These are phyloP conservation scores for Syngnathus rostellatus DNA, from an alignment of 2,797 vertebrate species.

Conservation along the genomic window DNA sequence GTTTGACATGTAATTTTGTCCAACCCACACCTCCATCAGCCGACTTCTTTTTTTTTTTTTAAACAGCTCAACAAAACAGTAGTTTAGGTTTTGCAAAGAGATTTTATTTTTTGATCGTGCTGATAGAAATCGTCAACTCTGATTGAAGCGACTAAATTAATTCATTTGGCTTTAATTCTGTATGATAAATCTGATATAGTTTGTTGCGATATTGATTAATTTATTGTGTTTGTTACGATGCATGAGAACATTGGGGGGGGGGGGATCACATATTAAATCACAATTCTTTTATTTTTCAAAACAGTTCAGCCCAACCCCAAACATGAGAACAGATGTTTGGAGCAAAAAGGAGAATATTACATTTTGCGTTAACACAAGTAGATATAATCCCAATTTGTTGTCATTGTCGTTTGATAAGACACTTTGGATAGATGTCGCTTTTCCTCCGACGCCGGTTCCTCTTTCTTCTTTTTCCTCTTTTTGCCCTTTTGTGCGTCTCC, in stretches of 20 bases:
- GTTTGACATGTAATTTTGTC: constrained; percentile 79
- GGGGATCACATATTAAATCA: no score
- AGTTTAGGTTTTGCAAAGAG: constrained; percentile 58
- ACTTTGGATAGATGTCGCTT: constrained; percentile 49
- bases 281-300: constrained; percentile 5
- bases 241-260: no score
- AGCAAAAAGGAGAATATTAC: constrained; percentile 47
- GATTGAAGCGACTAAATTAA: no score
- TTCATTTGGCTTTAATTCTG: no score
- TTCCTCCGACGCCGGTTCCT: constrained; percentile 27
- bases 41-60: constrained; percentile 61
- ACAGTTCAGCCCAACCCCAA: constrained; percentile 10
- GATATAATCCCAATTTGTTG: constrained; percentile 52
- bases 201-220: no score
- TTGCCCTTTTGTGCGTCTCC: constrained; percentile 56
- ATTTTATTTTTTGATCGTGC: constrained; percentile 19
- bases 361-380: constrained; percentile 45
- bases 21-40: constrained; percentile 75
- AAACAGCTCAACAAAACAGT: constrained; percentile 66
- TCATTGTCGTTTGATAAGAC: constrained; percentile 62
- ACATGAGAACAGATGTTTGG: constrained; percentile 53
- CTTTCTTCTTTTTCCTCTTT: constrained; percentile 38
- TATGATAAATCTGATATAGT: no score
- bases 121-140: no score
- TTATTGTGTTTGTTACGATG: no score